Evolutionary conservation across 2,113 vertebrate species (phyloP), one percentile per base, ranked within the genome.

Genomic region (Siniperca knerii): DNA sequence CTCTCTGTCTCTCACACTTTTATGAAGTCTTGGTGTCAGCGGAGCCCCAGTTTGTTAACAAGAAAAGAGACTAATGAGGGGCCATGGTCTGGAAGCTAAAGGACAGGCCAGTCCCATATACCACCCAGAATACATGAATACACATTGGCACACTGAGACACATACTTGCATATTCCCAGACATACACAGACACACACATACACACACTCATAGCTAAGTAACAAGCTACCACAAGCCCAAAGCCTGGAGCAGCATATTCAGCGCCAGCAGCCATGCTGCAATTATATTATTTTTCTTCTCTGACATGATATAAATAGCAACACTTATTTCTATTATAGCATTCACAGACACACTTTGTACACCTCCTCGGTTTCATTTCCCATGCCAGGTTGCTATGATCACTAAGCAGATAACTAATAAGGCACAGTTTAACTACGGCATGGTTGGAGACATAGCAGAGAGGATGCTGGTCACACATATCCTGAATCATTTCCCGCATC

Each of bases 11-110:
- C 58, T 58, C 62, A 29, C 81, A 55, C 71, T 83, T 76, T 40
- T 55, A 55, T 83, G 65, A 72, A 40, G 40, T 71, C 67, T 83
- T 29, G 6, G 48, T 70, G 80, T 86, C 57, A 50, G 75, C 77
- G 61, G 71, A 83, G 77, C 68, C 57, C 77, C 61, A 52, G 88
- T 84, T 90, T 88, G 88, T 92, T 90, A 90, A 90, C 62, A 84
- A 87, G 87, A 73, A 44, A 66, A 73, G 82, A 85, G 78, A 83
- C 88, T 90, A 94, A 94, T 83, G 82, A 94, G 90, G 90, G 75
- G 74, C 86, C 87, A 11, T 40, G 16, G 55, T 81, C 69, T 79
- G 87, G 79, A 90, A 79, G 61, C 37, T 60, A 62, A 55, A 55
- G 75, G 29, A 74, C 61, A 71, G 67, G 55, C 70, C 15, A 10